Evolutionary conservation across 2,113 vertebrate genomes (phyloP), one percentile per base, ranked within the genome.

Genomic region (Myotis davidii): DNA sequence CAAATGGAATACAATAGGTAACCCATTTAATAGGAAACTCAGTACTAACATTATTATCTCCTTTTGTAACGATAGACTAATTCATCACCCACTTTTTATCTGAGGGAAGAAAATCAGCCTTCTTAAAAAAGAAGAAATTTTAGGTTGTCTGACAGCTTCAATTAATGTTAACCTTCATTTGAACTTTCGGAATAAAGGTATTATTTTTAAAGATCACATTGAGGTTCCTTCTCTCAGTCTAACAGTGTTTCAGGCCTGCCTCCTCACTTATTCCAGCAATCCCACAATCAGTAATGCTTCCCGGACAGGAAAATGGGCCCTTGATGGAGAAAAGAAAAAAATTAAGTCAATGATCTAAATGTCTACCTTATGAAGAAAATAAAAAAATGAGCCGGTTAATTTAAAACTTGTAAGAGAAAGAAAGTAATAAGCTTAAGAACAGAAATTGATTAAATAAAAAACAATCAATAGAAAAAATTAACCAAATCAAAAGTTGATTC

Each of bases 51-150:
- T 95, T 77, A 81, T 59, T 25, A 86, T 93, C 91, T 95, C 45
- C 72, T 90, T 93, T 90, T 69, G 88, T 42, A 82, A 87, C 88
- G 67, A 70, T 88, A 96, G 54, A 67, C 77, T 94, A 94, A 97
- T 97, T 85, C 95, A 78, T 97, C 95, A 92, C 70, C 96, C 95
- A 81, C 70, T 95, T 61, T 88, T 95, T 67, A 94, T 95, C 65
- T 69, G 82, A 88, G 48, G 81, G 79, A 91, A 79, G 83, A 95
- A 92, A 90, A 85, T 50, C 34, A 90, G 67, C 72, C 39, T 81
- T 93, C 88, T 84, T 90, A 25, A 81, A 94, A 88, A 45, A 78
- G 67, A 85, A 86, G 91, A 94, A 77, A 92, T 87, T 77, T 92
- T 42, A 85, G 65, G 70, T 67, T 93, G 81, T 72, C 37, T 85